Evolutionary conservation across 1,140 invertebrate species (phyloP).

Genomic region (Teleopsis dalmanni): DNA sequence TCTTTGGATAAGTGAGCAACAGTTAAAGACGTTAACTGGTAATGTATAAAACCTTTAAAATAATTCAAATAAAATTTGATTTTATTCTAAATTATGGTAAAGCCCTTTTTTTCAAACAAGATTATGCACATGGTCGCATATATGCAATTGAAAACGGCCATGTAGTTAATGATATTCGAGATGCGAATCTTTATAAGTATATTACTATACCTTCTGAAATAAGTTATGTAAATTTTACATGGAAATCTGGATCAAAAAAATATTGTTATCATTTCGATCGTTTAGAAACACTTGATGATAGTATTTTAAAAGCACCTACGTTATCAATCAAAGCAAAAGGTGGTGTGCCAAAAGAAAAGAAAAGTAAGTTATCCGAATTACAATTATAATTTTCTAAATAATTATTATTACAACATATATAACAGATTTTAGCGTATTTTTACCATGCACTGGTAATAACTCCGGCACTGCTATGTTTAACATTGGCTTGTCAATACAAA

Average conservation of each 20-base stretch:
- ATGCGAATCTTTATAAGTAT: conserved; percentile 82
- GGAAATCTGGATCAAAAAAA: conserved; percentile 76
- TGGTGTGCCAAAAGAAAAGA: conserved; percentile 72
- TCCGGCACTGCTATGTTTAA: conserved; percentile 83
- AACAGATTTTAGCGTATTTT: conserved; percentile 81
- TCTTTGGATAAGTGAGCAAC: conserved; percentile 80
- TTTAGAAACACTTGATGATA: conserved; percentile 73
- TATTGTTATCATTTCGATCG: conserved; percentile 84
- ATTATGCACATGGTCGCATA: conserved; percentile 62
- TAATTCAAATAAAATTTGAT: neutral
- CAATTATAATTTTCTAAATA: neutral
- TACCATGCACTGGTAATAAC: conserved; percentile 83
- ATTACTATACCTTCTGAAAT: conserved; percentile 85
- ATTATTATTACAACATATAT: neutral
- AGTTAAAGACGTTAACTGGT: conserved; percentile 85
- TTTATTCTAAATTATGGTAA: conserved; percentile 9
- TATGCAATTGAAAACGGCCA: conserved; percentile 79
- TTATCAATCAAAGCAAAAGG: conserved; percentile 79
- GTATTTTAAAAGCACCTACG: conserved; percentile 74
- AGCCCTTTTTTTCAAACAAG: conserved; percentile 36
- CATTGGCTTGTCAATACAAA: conserved; percentile 80
- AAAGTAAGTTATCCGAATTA: conserved; percentile 52
- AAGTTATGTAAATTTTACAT: conserved; percentile 84
- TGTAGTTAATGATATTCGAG: conserved; percentile 75
- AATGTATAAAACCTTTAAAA: conserved; percentile 14